Evolutionary conservation across 2,113 vertebrate species (phyloP), one percentile per base, ranked within the genome.

Genomic region (Chrysemys picta): DNA sequence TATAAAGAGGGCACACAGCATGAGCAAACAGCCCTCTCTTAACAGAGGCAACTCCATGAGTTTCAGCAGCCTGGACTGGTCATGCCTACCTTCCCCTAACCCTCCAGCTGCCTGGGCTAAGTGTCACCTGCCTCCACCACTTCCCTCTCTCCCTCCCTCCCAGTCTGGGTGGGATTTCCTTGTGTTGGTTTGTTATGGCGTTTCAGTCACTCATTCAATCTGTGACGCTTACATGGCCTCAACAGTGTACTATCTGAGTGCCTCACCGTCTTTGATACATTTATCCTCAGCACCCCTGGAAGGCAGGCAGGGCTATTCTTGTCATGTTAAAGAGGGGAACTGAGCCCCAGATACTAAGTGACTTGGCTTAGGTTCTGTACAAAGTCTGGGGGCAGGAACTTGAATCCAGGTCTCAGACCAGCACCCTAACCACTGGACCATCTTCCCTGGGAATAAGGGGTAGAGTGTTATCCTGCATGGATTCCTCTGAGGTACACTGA

Each of bases 1-100:
- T 99, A 94, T 99, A 99, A 97, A 82, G 65, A 17, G 35, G 62
- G 47, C 14, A 27, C 78, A 25, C 47, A 59, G 24, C 54, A 57
- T 45, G 83, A 87, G 76, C 89, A 75, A 53, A 53, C 45, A 53
- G 80, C 89, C 52, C 56, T 57, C 69, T 65, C 80, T 56, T n/a
- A 59, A 24, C 57, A 49, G 75, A 75, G 80, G 9, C 81, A 88
- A 24, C 69, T 85, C 42, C 65, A 27, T 38, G 69, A 62, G 57
- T 79, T 78, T 94, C 72, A 69, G 57, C 62, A 83, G 50, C 35
- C 72, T 65, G 65, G 31, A 21, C 76, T 45, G 84, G 29, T 72
- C 80, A 69, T 52, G 50, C n/a, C 35, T 50, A 47, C 79, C 75
- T 79, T 84, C 81, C 69, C 62, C 69, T 69, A 65, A 56, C 76